Evolutionary conservation across 2,888 invertebrate genomes (phyloP), one percentile per base, ranked within the genome.

Genomic region (Oasisia sp.): DNA sequence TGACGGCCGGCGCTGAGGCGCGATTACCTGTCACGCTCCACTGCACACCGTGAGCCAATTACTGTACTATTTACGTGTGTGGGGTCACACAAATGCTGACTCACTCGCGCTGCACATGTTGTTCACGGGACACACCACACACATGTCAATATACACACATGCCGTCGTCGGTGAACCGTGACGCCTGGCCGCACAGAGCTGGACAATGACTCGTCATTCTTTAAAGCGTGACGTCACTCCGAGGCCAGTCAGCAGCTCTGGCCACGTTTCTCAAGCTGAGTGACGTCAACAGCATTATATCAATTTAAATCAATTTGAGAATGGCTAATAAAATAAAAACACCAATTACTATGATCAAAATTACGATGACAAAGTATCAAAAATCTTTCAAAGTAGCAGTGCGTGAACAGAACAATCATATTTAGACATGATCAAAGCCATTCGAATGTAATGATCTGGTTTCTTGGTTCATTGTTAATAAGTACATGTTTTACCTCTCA

Each of bases 71-170:
- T 74, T 74, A 74, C 74, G n/a, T 74, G 74, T 74, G 74, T 74
- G 74, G 27, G 74, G 74, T 74, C 74, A 74, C 74, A 74, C n/a
- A 74, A 74, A 74, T 74, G 74, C 74, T 74, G 74, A 74, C 74
- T 74, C 74, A 74, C 74, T 27, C 74, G 7, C 3, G 19, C 19
- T n/a, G 74, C 74, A 74, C 27, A 19, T 74, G 74, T 27, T 7
- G 74, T 5, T 74, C 74, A 74, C 74, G n/a, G 0, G 74, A 74
- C 74, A 74, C 74, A n/a, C 74, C 5, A n/a, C 74, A 27, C 74
- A 74, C 19, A 74, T 4, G 74, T 74, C 74, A 74, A 74, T 74
- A 27, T 74, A 74, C 74, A 27, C n/a, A n/a, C 38, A 38, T 38
- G 38, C 38, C 38, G 27, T 74, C n/a, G 74, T 27, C 74, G 27